Base-by-base conservation (phyloP, 2,888 invertebrate genomes). In the Perdita meconis region DNA sequence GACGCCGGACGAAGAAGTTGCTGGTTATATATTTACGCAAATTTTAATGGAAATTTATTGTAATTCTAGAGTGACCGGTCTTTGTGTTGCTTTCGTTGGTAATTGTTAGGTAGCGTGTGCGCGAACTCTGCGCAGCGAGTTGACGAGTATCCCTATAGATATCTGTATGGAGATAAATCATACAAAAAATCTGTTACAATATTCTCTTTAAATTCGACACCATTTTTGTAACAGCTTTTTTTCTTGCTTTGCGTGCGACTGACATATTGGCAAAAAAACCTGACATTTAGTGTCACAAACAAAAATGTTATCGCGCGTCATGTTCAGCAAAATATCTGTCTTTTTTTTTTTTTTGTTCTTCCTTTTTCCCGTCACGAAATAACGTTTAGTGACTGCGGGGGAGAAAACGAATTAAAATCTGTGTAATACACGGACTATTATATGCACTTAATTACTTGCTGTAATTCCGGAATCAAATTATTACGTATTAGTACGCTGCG, bases 201-300 rank as follows among this genome's bases (percentile, higher is more conserved):
- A 26, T 30, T 6, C 50, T 6, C 13, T 19, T 50, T 12, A 40
- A 26, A 50, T 50, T 61, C 1, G 50, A 51, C 50, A 40, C 24
- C n/a, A 36, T 50, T 63, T 63, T 36, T 47, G 47, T 13, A 36
- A 13, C 22, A 5, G 34, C 2, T 6, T 16, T 3, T 59, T 38
- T 61, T 24, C 6, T 16, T 61, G 50, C 36, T 63, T 50, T n/a
- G n/a, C 22, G 16, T 24, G 36, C 24, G n/a, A 63, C 38, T 50
- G 50, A 61, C 22, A 44, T 44, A 60, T 60, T 30, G 44, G 16
- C 30, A 26, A 0, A 16, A n/a, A 19, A 47, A 22, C 19, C 47
- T 47, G 47, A 30, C 13, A 6, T 16, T 53, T 30, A 8, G 53
- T 34, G 53, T 34, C 47, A 34, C 30, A 8, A 30, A 16, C n/a